A percentile compares a stretch with the other conserved stretches of the same genome.
phyloP scores from a whole-genome alignment of 2,797 vertebrate species.

The Meda fulgida region DNA sequence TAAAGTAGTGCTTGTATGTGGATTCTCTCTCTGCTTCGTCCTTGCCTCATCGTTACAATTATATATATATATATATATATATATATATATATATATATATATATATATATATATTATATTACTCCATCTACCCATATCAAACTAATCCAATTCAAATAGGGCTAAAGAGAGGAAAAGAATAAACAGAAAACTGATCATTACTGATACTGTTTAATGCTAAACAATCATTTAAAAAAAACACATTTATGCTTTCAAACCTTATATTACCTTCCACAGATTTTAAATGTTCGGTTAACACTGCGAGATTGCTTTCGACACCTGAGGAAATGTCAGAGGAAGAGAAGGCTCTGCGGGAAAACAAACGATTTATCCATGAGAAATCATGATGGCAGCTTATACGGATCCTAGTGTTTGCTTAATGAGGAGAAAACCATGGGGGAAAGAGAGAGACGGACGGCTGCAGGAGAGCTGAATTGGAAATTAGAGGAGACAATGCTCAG shows the following conservation, averaged over 20 bases:
- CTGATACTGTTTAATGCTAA: not conserved
- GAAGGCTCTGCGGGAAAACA: constrained; percentile 53
- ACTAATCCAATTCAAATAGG: no score
- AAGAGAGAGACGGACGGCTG: constrained; percentile 33
- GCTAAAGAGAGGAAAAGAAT: not conserved
- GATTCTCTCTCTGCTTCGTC: no score
- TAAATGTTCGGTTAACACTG: constrained; percentile 43
- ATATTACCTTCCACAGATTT: constrained; percentile 34
- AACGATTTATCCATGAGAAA: constrained; percentile 64
- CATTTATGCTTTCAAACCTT: constrained; percentile 15
- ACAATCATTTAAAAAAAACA: constrained; percentile 3
- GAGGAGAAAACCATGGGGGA: constrained; percentile 56
- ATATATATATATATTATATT: no score
- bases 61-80: no score
- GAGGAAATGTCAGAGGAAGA: constrained; percentile 61
- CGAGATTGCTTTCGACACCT: constrained; percentile 59
- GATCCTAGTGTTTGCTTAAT: constrained; percentile 60
- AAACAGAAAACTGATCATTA: not conserved
- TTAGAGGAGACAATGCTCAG: constrained; percentile 50
- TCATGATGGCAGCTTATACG: constrained; percentile 57
- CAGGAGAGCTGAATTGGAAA: constrained; percentile 54
- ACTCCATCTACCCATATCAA: no score
- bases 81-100: no score
- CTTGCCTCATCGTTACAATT: no score
- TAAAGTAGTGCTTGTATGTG: no score